Evolutionary conservation across 1,140 invertebrate species (phyloP), one percentile per base, ranked within the genome.

Genomic region (Lepidurus couesii): DNA sequence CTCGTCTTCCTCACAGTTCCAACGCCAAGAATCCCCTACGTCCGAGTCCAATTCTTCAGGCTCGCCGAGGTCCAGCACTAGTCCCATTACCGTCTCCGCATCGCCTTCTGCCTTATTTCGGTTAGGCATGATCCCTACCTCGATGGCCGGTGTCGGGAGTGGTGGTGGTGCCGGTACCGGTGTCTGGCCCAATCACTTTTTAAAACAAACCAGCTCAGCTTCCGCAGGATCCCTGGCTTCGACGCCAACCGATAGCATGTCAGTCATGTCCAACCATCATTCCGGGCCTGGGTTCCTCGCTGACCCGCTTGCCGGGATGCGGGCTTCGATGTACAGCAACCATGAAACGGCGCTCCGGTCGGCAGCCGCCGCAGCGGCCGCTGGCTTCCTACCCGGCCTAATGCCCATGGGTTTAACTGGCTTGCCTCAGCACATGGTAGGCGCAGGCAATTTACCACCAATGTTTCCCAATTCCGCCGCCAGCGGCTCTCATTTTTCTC

Each of bases 401-500:
- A 8, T 42, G 13, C 43, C 47, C 11, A 44, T 44, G 53, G 53
- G 53, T 21, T 65, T 65, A 16, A 21, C 16, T 6, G 53, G 53
- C 16, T 65, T 65, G 21, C 53, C 53, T 65, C 53, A 21, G 21
- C 53, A 65, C 53, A 65, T 65, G 53, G 53, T 65, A n/a, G 53
- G 53, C 53, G 8, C 53, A 16, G 53, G 53, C 0, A 65, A 21
- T 21, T 65, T 65, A 21, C 4, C 6, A 16, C 53, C 53, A 21
- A 65, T 65, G 53, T 65, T 65, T 65, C 13, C 53, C 53, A 65
- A 65, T 65, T n/a, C 53, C 16, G 53, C 16, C 16, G 53, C 13
- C 21, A 16, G 16, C 16, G 53, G 53, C 13, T n/a, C 53, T 65
- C 9, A 79, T 82, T 10, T 82, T 82, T 9, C 82, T 78, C 7